Evolutionary conservation across 2,888 invertebrate species (phyloP), one percentile per base, ranked within the genome.

Genomic region (Caenorhabditis drosophilae): DNA sequence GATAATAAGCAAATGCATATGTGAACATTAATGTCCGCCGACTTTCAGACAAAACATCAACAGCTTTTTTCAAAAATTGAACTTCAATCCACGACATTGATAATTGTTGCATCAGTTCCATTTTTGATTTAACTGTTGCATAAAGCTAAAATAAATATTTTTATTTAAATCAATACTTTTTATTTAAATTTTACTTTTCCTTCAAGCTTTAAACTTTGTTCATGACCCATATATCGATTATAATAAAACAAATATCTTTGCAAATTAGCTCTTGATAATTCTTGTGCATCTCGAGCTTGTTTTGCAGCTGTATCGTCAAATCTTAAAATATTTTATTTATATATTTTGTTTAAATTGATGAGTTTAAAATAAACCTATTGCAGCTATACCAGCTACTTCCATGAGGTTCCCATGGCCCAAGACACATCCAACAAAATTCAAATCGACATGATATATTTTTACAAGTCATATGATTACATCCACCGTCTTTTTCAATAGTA

Each of bases 41-140:
- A 50, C 74, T 73, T 64, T 84, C 84, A 64, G 85, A 85, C 22
- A 87, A 81, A 12, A 87, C 85, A 72, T 87, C 86, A 16, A 87
- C 86, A 57, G 97, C 97, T 85, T 94, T 92, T 86, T 92, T 92
- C 81, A 98, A 88, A 87, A 97, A 98, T 88, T 98, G 97, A 67
- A 75, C 95, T 89, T 98, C 97, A 82, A 97, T 97, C 97, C 97
- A 98, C 75, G 94, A 94, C 95, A 97, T 96, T 85, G 93, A 94
- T 85, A 94, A 93, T 84, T 94, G 93, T 85, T 98, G 97, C 96
- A 98, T 96, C 86, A 95, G 95, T 85, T 96, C 95, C 96, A 98
- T 97, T 88, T 97, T 97, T 84, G 91, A 91, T 86, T 94, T 93
- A 60, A 96, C 92, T 63, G 92, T 91, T 7, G 93, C 92, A 86